Evolutionary conservation across 2,888 invertebrate genomes (phyloP), one percentile per base, ranked within the genome.

Genomic region (Eristalis pertinax): DNA sequence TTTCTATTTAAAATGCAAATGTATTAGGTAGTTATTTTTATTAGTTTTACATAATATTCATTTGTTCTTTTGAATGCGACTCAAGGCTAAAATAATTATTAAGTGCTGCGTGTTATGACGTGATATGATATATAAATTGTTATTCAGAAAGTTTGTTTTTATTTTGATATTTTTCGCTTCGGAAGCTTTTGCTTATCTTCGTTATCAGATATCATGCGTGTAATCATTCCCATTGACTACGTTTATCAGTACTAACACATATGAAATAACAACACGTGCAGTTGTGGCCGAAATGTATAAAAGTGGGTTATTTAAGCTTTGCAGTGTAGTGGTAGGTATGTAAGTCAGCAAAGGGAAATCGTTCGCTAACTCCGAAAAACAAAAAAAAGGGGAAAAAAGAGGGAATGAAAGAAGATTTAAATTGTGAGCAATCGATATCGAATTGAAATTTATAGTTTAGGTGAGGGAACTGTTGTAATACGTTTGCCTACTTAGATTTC

Each of bases 51-150:
- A 69, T 43, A 60, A 60, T 73, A 72, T 72, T 75, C 69, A 50
- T 65, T 65, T 29, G 56, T 58, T 70, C 29, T 74, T 24, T 63
- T 11, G 58, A 58, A 78, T 65, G 24, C 26, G 75, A 68, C 70
- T 76, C 79, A 84, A 84, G 87, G 87, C 79, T 87, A 38, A 84
- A 84, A 65, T 72, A 84, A 86, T 86, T 79, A 76, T 64, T 72
- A 78, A 75, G n/a, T 60, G 41, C 60, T 72, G 15, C 5, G 15
- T 70, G 15, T 38, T 56, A 76, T 58, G 38, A 4, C 38, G 41
- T 32, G 63, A 63, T 29, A 22, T n/a, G 15, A 63, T 8, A 32
- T 50, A 43, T n/a, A 43, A n/a, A 43, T n/a, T n/a, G 2, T 26
- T 50, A 15, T 2, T 15, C 19, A 22, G 38, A 11, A 22, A 43